Evolutionary conservation across 23 tunicate genomes (phyloP), one percentile per base, ranked within the genome.

Genomic region (Styela plicata): DNA sequence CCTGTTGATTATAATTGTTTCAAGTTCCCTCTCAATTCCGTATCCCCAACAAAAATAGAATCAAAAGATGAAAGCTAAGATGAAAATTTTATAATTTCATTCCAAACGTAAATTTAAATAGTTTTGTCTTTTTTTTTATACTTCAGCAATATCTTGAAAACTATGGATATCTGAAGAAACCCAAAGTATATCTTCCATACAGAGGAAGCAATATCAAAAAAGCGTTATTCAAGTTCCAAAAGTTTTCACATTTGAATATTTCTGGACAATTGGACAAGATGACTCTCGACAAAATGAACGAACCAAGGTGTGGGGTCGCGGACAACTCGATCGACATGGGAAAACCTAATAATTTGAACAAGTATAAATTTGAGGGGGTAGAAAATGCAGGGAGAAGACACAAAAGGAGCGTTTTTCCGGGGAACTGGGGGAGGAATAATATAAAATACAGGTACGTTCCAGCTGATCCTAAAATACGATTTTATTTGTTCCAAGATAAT

Each of bases 401-500:
- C 29, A 88, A 78, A 63, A 69, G 92, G 3, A 82, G 36, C 77
- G 53, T 66, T 18, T 32, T 78, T 23, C 67, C 83, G 83, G 83
- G 87, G 2, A 77, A 78, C 28, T 88, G 92, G 92, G 84, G 84
- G 2, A 69, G 29, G 69, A 52, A 36, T 22, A 69, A 78, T 22
- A 83, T 88, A 69, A 70, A 86, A 29, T 88, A 88, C 74, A 85
- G 87, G 92, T 88, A 5, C 13, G 57, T 44, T n/a, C n/a, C n/a
- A n/a, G n/a, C n/a, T n/a, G n/a, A n/a, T n/a, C n/a, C n/a, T n/a
- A n/a, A n/a, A n/a, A n/a, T n/a, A n/a, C n/a, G n/a, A n/a, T n/a
- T n/a, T n/a, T n/a, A n/a, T n/a, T n/a, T n/a, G n/a, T n/a, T n/a
- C n/a, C n/a, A n/a, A n/a, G n/a, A n/a, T n/a, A n/a, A n/a, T n/a